Evolutionary conservation across 2,888 invertebrate genomes (phyloP).

Genomic region (Rhingia campestris): DNA sequence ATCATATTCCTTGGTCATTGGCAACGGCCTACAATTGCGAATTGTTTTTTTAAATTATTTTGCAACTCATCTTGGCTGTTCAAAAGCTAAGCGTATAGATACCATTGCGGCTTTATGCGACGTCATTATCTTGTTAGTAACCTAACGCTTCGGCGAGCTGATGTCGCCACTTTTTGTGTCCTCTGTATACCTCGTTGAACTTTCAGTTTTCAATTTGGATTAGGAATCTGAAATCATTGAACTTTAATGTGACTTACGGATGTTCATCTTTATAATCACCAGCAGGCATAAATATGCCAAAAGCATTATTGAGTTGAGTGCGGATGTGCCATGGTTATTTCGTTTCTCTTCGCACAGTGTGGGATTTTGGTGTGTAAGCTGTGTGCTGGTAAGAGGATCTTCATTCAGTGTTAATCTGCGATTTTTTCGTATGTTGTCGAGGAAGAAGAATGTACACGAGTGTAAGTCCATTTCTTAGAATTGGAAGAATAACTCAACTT

Average conservation of each 20-base stretch:
- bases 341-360: background rate
- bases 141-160: background rate
- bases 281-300: slow-evolving; percentile 26
- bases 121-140: background rate
- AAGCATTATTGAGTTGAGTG: slow-evolving; percentile 45
- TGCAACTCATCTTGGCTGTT: slow-evolving; percentile 42
- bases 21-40: slow-evolving; percentile 13
- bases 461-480: slow-evolving; percentile 44
- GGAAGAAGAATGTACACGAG: slow-evolving; percentile 14
- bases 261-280: slow-evolving; percentile 40
- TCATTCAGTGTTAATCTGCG: slow-evolving; percentile 37
- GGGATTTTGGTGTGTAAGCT: slow-evolving; percentile 15
- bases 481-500: slow-evolving; percentile 26
- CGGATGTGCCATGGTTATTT: background rate
- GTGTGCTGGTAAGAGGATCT: slow-evolving; percentile 53
- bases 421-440: slow-evolving; percentile 12
- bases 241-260: slow-evolving; percentile 33
- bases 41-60: slow-evolving; percentile 47
- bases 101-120: background rate
- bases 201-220: slow-evolving; percentile 53
- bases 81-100: slow-evolving; percentile 1
- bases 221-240: slow-evolving; percentile 50
- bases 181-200: slow-evolving; percentile 32
- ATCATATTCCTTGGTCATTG: background rate
- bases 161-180: background rate